A percentile compares a stretch with the other conserved stretches of the same genome.
Conservation (phyloP, 2,797 vertebrate genomes). For the Chelon labrosus region DNA sequence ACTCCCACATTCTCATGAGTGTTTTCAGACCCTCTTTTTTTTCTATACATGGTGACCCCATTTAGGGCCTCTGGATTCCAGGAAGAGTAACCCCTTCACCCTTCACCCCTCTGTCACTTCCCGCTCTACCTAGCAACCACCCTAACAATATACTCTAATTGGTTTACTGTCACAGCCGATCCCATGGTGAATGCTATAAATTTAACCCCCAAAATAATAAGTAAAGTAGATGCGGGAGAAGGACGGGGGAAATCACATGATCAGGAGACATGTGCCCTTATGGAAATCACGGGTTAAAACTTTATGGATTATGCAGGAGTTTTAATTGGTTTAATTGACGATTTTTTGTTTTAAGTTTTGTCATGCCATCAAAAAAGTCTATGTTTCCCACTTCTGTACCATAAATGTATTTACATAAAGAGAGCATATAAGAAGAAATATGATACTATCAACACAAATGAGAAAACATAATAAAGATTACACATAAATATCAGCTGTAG, state of each 20-base stretch:
- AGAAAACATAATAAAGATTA: neutral
- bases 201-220: conserved; percentile 43
- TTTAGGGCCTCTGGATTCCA: conserved; percentile 75
- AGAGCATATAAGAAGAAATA: neutral
- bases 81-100: conserved; percentile 73
- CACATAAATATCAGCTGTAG: neutral
- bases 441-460: neutral
- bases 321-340: neutral
- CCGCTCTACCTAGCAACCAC: conserved; percentile 68
- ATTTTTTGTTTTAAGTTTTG: too few species aligned
- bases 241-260: conserved; percentile 2
- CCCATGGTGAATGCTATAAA: conserved; percentile 33
- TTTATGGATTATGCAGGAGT: neutral
- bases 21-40: conserved; percentile 39
- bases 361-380: too few species aligned
- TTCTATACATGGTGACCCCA: conserved; percentile 48
- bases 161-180: conserved; percentile 80
- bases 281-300: neutral
- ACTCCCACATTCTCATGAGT: conserved; percentile 42
- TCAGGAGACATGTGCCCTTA: neutral
- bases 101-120: conserved; percentile 71
- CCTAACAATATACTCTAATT: conserved; percentile 79
- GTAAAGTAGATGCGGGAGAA: neutral
- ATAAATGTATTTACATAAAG: neutral
- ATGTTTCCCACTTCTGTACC: too few species aligned